phyloP scores from a whole-genome alignment of 2,113 vertebrate genomes.

The Sceloporus undulatus region DNA sequence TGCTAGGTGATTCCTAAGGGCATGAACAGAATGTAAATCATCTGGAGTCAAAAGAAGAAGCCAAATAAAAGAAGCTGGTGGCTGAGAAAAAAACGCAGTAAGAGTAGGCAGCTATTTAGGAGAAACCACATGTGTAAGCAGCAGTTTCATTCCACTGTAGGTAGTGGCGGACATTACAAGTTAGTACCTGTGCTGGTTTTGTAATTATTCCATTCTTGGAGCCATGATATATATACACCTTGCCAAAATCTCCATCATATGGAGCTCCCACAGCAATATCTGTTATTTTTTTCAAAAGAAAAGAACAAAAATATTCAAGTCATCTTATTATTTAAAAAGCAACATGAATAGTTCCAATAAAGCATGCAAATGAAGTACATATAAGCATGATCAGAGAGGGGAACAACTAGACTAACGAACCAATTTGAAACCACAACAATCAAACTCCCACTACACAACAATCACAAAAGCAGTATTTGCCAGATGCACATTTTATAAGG shows the following conservation, averaged over 20 bases:
- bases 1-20: background rate
- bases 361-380: background rate
- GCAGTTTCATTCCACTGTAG: background rate
- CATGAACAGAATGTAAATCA: background rate
- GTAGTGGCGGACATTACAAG: background rate
- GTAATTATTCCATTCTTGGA: constrained; percentile 86
- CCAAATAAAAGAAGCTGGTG: background rate
- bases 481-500: background rate
- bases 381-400: too few relatives aligned
- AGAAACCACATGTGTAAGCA: background rate
- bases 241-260: constrained; percentile 85
- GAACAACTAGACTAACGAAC: background rate
- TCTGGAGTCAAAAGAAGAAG: background rate
- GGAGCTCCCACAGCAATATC: constrained; percentile 96
- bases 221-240: constrained; percentile 94
- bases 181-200: constrained; percentile 88
- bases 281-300: constrained; percentile 63
- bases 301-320: background rate
- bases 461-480: background rate
- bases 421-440: background rate
- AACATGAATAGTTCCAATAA: background rate
- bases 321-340: background rate
- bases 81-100: background rate
- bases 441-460: background rate
- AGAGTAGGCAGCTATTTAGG: background rate